Conservation (phyloP, 92 coral and sea anemone species). For the Palythoa heliodiscus region DNA sequence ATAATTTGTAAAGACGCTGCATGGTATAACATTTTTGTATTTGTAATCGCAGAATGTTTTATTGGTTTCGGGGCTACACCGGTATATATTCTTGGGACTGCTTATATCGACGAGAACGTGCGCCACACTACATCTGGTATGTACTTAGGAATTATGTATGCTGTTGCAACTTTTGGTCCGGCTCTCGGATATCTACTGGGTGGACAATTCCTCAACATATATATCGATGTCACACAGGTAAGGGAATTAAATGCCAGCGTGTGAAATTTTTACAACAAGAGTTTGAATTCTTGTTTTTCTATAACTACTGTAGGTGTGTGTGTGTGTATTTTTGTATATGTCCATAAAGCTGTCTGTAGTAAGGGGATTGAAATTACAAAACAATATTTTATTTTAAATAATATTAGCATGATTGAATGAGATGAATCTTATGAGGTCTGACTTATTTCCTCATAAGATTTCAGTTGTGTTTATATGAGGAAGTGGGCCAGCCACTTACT, state of each 20-base stretch:
- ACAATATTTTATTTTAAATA: no score
- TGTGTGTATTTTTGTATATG: no score
- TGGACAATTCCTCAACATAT: constrained; percentile 77
- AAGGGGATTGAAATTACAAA: no score
- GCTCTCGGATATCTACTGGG: constrained; percentile 91
- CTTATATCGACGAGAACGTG: constrained; percentile 90
- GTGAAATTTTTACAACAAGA: no score
- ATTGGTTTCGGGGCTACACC: constrained; percentile 99
- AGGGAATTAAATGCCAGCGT: neutral
- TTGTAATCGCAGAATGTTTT: constrained; percentile 86
- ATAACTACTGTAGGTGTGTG: no score
- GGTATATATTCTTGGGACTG: constrained; percentile 85
- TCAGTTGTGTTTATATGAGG: no score
- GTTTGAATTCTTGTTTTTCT: no score
- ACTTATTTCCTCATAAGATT: no score
- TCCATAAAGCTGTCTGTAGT: no score
- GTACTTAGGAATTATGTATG: constrained; percentile 88
- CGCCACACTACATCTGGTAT: constrained; percentile 85
- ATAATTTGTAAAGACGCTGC: constrained; percentile 68
- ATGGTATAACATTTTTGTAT: constrained; percentile 86
- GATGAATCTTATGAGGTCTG: no score
- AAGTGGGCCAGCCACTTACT: no score
- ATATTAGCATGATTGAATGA: no score
- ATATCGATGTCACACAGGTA: constrained; percentile 90
- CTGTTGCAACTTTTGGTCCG: constrained; percentile 89